Base-by-base conservation (phyloP, 2,797 vertebrate species). In the Fistularia tabacaria region DNA sequence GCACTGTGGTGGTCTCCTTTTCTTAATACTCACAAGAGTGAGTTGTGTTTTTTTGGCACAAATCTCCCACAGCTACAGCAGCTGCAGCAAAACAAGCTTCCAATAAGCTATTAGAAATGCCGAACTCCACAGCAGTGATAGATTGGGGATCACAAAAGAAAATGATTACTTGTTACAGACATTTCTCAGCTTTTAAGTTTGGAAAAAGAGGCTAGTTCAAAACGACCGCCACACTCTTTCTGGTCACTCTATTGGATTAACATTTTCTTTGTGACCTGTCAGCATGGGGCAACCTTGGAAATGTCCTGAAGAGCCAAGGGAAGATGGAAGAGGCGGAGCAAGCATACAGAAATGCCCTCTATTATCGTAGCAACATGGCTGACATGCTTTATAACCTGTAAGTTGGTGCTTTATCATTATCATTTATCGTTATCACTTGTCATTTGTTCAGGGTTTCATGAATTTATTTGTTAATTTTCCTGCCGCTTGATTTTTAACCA, bases 321-420 rank as follows among this genome's bases (percentile, higher is more conserved):
- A 94, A 98, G 87, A 93, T 98, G 90, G 86, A 90, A 39, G 94
- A 96, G 91, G 97, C 97, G 14, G 97, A 99, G 80, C 92, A 80
- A 75, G 96, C 97, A 36, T 99, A 99, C 80, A 93, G 97, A 83
- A 99, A 97, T 60, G 96, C 97, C 73, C 92, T 99, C 74, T 96
- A 95, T 87, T 98, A 97, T 83, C 94, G 97, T 66, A 97, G 96
- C 89, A 99, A 99, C 92, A 99, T 99, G 97, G 97, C 97, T 2
- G 97, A 99, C 87, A 99, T 99, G 97, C 94, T 99, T 79, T 99
- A 99, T 80, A 99, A 99, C 89, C 90, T 99, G 97, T 99, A 85
- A 98, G 97, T 66, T 0, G 56, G 11, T 42, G 37, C 72, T 6
- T 6, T 8, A 3, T 47, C 14, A 9, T n/a, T n/a, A n/a, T n/a